Base-by-base conservation (phyloP, 2,113 vertebrate species). In the Hirundichthys speculiger region DNA sequence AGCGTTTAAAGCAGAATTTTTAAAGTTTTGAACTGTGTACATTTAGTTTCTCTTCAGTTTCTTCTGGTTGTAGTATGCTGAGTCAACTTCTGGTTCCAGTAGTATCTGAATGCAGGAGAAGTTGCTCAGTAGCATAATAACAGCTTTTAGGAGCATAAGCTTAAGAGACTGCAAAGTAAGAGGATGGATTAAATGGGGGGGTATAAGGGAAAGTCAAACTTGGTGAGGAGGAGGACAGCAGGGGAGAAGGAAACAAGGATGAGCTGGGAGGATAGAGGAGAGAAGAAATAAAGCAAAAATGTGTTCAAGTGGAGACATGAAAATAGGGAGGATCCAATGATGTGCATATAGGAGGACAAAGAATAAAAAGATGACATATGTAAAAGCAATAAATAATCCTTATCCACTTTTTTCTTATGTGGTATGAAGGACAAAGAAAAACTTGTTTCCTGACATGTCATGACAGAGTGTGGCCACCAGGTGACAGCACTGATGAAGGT, bases 401-500 rank as follows among this genome's bases (percentile, higher is more conserved):
- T 10, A 15, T 53, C 27, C 5, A 59, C 25, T 9, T 22, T 22
- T 42, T 30, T 34, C 30, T 5, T 34, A 34, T 34, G 30, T n/a
- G n/a, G n/a, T n/a, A n/a, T n/a, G n/a, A n/a, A n/a, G n/a, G n/a
- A n/a, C 15, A 9, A 19, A 19, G 5, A 2, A 39, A 16, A 34
- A 8, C n/a, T 11, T 5, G 16, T 69, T 62, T 67, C 48, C 39
- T 71, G 4, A 64, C 60, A 16, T 90, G 91, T 80, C 60, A 82
- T 90, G 64, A 81, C 85, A 68, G 42, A 68, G 55, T 87, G 52
- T 59, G 22, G 59, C 93, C 93, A 92, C 80, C 77, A 92, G 93
- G 89, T 89, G 88, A 79, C 92, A 92, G 89, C 83, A 91, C 87
- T 88, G 85, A 89, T 90, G 88, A 85, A 81, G 82, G 52, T 73